Evolutionary conservation across 2,113 vertebrate genomes (phyloP), one percentile per base, ranked within the genome.

Genomic region (Girardinichthys multiradiatus): DNA sequence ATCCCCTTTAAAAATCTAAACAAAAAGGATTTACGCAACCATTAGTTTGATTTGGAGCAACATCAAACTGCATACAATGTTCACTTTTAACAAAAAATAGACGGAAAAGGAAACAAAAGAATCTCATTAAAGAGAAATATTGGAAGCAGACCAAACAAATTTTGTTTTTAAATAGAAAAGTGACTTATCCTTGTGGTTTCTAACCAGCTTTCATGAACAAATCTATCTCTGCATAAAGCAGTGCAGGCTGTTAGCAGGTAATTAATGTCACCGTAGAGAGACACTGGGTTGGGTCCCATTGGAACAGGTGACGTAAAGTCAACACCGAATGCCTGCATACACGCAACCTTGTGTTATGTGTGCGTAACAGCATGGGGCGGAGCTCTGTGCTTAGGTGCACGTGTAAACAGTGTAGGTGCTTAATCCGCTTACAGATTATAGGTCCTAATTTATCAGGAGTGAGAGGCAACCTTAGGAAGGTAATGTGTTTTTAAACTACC

Each of bases 341-440:
- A 73, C 82, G 75, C 74, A 64, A 80, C 77, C 57, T 65, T 67
- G 74, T 72, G 51, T 33, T 31, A 54, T 21, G 48, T 4, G 70
- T 57, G 73, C 15, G 39, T 66, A 63, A 72, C 77, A 45, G 72
- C 3, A 24, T 42, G 54, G 75, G 73, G 78, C 28, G 64, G 77
- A 64, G 68, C 72, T 72, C 26, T 76, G 72, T 74, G 78, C 70
- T 39, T 69, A 83, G 60, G 64, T 79, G 81, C 86, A 84, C 76
- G 74, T 83, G 80, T 74, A 79, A 86, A 86, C 72, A 67, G 79
- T 75, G 85, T 80, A 84, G 91, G 90, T 86, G 83, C 76, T 70
- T 93, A 92, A 93, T 91, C 90, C 88, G 84, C 85, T 93, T 93
- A 92, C 71, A 93, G 92, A 91, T 92, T 92, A 93, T 70, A 91